These are phyloP conservation scores for Mastomys coucha DNA, from an alignment of 2,113 vertebrate genomes.

Conservation along the genomic window DNA sequence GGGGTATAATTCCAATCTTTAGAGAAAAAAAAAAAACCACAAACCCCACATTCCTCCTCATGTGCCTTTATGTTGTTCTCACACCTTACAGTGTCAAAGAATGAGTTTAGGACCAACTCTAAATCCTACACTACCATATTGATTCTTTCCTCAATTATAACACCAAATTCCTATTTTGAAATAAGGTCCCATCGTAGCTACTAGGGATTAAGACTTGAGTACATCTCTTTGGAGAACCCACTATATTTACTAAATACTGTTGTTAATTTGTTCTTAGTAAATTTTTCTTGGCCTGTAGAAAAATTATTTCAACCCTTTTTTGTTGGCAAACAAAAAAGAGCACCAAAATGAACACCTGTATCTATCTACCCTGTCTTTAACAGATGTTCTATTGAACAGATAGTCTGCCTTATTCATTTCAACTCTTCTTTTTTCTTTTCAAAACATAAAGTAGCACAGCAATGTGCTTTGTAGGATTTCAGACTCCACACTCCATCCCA, in stretches of 20 bases:
- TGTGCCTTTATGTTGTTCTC: not conserved
- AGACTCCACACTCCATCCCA: not conserved
- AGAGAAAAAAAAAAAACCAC: not conserved
- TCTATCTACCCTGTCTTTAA: not conserved
- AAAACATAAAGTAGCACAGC: not conserved
- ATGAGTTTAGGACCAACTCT: not conserved
- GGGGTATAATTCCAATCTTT: not conserved
- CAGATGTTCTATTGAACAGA: not conserved
- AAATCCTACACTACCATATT: not conserved
- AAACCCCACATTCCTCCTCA: not conserved
- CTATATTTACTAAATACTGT: not conserved
- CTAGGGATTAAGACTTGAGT: not conserved
- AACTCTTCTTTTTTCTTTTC: not conserved
- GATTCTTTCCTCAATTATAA: not conserved
- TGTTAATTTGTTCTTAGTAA: not conserved
- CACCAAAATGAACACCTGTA: not conserved
- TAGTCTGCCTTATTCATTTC: not conserved
- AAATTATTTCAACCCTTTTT: not conserved
- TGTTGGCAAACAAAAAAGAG: not conserved
- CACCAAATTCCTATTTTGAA: not conserved
- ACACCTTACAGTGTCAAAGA: not conserved
- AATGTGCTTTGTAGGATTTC: constrained; percentile 3
- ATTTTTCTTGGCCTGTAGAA: not conserved
- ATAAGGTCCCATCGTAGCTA: not conserved
- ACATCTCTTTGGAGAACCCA: not conserved